Conservation (phyloP, 2,888 invertebrate species). For the Agonopterix alstromeriana region DNA sequence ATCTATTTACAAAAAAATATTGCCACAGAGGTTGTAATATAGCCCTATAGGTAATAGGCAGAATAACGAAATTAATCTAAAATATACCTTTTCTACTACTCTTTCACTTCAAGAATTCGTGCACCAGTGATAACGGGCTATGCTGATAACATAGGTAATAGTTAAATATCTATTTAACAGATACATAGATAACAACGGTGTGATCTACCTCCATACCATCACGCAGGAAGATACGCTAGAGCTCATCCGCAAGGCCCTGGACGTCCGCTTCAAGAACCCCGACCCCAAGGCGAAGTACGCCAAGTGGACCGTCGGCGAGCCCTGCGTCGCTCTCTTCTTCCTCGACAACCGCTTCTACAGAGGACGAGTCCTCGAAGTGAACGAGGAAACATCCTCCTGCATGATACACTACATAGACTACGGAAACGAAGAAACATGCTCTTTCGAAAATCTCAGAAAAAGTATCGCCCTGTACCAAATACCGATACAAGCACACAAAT, state of each 20-base stretch:
- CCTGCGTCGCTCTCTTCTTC: conserved; percentile 82
- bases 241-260: conserved; percentile 68
- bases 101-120: too few relatives aligned
- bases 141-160: background rate
- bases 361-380: conserved; percentile 73
- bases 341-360: conserved; percentile 83
- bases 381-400: conserved; percentile 49
- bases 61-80: too few relatives aligned
- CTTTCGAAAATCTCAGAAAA: conserved; percentile 75
- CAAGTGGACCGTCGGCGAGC: conserved; percentile 79
- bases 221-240: conserved; percentile 52
- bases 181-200: conserved; percentile 61
- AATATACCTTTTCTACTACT: too few relatives aligned
- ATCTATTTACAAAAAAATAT: too few relatives aligned
- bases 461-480: conserved; percentile 79
- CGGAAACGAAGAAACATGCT: conserved; percentile 84
- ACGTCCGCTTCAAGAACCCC: conserved; percentile 54
- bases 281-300: conserved; percentile 60
- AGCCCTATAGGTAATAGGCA: too few relatives aligned
- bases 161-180: conserved; percentile 22
- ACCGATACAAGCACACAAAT: conserved; percentile 80
- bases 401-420: conserved; percentile 87
- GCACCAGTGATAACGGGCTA: too few relatives aligned
- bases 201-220: conserved; percentile 56
- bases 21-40: too few relatives aligned